Evolutionary conservation across 2,113 vertebrate species (phyloP).

Genomic region (Philantomba maxwellii): DNA sequence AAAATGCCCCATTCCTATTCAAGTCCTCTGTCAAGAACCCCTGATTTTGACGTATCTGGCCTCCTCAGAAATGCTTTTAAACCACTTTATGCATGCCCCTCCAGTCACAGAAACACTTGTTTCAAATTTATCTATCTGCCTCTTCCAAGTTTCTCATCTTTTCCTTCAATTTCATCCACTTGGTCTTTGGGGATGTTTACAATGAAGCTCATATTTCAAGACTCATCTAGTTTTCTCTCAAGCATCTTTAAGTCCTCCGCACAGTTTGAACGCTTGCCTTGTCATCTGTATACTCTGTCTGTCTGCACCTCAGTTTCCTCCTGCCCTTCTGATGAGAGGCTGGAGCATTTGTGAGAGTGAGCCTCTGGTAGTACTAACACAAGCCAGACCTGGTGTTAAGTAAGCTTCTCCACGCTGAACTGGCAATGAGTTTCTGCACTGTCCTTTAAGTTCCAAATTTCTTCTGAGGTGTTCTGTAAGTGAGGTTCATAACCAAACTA

Average conservation of each 20-base stretch:
- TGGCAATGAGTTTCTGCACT: constrained; percentile 36
- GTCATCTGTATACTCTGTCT: constrained; percentile 58
- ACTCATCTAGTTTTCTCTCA: constrained; percentile 60
- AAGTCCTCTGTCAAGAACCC: constrained; percentile 40
- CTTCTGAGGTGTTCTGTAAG: neutral
- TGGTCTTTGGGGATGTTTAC: constrained; percentile 65
- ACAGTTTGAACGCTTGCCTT: constrained; percentile 36
- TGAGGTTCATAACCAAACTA: neutral
- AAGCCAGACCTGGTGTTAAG: constrained; percentile 51
- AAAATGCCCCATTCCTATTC: neutral
- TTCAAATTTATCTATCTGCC: constrained; percentile 67
- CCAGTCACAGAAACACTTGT: constrained; percentile 65
- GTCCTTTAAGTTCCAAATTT: constrained; percentile 45
- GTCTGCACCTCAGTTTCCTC: constrained; percentile 54
- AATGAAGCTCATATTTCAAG: constrained; percentile 60
- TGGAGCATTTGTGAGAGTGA: neutral
- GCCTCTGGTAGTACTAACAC: neutral
- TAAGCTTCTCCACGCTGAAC: constrained; percentile 37
- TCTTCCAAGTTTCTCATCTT: constrained; percentile 66
- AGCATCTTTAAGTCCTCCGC: constrained; percentile 31
- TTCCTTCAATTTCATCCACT: constrained; percentile 60
- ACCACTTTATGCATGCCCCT: neutral
- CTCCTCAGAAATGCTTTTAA: constrained; percentile 52
- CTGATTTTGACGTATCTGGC: constrained; percentile 53
- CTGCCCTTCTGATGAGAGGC: constrained; percentile 6